phyloP scores from a whole-genome alignment of 2,888 invertebrate genomes.

The Zaprionus obscuricornis region DNA sequence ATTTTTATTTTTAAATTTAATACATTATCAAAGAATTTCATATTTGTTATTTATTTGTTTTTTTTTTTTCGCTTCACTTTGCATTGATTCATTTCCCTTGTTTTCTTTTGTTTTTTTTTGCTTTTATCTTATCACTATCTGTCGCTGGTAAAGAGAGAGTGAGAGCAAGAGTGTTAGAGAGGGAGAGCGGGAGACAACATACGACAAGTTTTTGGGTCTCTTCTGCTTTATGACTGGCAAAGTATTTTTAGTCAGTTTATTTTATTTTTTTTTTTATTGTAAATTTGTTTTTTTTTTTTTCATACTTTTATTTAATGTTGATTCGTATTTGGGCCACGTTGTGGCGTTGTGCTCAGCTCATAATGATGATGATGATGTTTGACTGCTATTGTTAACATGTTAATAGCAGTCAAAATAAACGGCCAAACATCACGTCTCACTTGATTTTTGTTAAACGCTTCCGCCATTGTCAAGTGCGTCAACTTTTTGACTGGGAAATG shows the following conservation, averaged over 20 bases:
- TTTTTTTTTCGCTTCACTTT: constrained; percentile 6
- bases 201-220: constrained; percentile 1
- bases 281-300: constrained; percentile 17
- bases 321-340: constrained; percentile 74
- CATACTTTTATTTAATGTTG: constrained; percentile 15
- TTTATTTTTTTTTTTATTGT: constrained; percentile 13
- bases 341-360: constrained; percentile 17
- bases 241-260: constrained; percentile 53
- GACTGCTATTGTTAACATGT: constrained; percentile 58
- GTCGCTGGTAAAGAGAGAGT: neutral
- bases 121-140: constrained; percentile 46
- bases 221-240: constrained; percentile 14
- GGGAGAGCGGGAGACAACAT: constrained; percentile 10
- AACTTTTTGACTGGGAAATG: constrained; percentile 18
- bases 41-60: neutral
- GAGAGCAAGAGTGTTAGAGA: neutral
- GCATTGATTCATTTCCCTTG: constrained; percentile 34
- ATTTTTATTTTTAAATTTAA: no score
- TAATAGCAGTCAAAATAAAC: constrained; percentile 61
- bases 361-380: no score
- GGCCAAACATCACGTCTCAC: constrained; percentile 64
- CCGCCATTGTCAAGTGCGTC: constrained; percentile 61
- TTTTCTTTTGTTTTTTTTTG: no score
- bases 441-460: constrained; percentile 49
- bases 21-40: neutral